Percentiles rank a stretch among this genome's conserved stretches.
These are phyloP conservation scores for Mormoops blainvillei DNA, from an alignment of 2,113 vertebrate species.

Conservation along the genomic window DNA sequence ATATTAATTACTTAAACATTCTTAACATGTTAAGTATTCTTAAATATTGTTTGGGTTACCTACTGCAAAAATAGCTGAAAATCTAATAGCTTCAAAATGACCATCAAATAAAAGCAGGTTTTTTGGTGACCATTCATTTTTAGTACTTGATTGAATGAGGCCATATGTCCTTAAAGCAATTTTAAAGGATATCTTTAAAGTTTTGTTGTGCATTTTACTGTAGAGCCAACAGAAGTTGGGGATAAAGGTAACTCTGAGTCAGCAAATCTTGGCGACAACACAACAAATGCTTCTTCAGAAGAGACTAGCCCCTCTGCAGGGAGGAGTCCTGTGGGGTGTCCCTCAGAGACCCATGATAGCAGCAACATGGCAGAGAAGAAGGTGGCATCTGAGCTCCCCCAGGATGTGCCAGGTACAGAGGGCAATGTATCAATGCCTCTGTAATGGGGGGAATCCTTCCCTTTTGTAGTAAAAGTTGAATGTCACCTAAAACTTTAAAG, in stretches of 20 bases:
- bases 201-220: constrained; percentile 84
- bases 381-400: constrained; percentile 80
- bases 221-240: constrained; percentile 86
- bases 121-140: constrained; percentile 39
- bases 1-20: constrained; percentile 30
- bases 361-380: constrained; percentile 84
- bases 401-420: constrained; percentile 89
- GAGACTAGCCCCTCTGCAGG: constrained; percentile 84
- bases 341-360: constrained; percentile 81
- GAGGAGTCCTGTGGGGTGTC: constrained; percentile 82
- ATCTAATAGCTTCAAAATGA: constrained; percentile 32
- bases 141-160: constrained; percentile 65
- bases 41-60: constrained; percentile 4
- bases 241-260: constrained; percentile 83
- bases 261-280: constrained; percentile 82
- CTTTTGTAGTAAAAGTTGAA: constrained; percentile 66
- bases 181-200: constrained; percentile 80
- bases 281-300: constrained; percentile 82
- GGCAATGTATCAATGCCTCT: constrained; percentile 80
- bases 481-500: constrained; percentile 71
- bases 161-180: constrained; percentile 63
- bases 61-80: background rate
- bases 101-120: background rate
- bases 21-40: constrained; percentile 33
- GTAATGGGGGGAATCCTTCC: constrained; percentile 79